Base-by-base conservation (phyloP, 2,113 vertebrate species). In the Lepisosteus osseus region DNA sequence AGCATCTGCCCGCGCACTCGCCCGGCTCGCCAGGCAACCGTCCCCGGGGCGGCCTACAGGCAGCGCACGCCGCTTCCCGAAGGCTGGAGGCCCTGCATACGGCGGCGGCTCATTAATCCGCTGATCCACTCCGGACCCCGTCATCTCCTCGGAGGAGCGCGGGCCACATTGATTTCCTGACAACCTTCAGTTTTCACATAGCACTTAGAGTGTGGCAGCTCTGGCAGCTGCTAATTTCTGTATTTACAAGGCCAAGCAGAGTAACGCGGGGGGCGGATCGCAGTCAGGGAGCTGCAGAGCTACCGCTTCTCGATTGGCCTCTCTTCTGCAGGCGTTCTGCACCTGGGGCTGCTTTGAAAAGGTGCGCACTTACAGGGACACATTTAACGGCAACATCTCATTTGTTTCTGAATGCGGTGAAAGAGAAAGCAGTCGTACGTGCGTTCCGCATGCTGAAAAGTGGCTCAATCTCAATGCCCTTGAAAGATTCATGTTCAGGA, bases 171-270 rank as follows among this genome's bases (percentile, higher is more conserved):
- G 64, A 72, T 72, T 72, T 72, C 71, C 64, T 72, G 71, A 72
- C 71, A 72, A 55, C 71, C 71, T 13, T 67, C 54, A 14, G 64
- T 65, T 67, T 55, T 54, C 64, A 54, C 64, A 61, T 54, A 45
- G 62, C 64, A 44, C 54, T 72, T 15, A 13, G 47, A 43, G 69
- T 44, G 40, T 51, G 69, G 59, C 57, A 61, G 61, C 17, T 64
- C 61, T 72, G 71, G 62, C 72, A 74, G 72, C 72, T n/a, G 67
- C 72, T 69, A 56, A 69, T 74, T 74, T 69, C 59, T 65, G 72
- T 45, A 63, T 74, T 68, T 74, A 69, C 59, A 68, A 68, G 45
- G 66, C 45, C 66, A 61, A 44, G 72, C 15, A 44, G 69, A 40
- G 47, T 17, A 62, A 69, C 51, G 4, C 15, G 44, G 45, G 15